phyloP scores from a whole-genome alignment of 2,113 vertebrate species.

The Sardina pilchardus region DNA sequence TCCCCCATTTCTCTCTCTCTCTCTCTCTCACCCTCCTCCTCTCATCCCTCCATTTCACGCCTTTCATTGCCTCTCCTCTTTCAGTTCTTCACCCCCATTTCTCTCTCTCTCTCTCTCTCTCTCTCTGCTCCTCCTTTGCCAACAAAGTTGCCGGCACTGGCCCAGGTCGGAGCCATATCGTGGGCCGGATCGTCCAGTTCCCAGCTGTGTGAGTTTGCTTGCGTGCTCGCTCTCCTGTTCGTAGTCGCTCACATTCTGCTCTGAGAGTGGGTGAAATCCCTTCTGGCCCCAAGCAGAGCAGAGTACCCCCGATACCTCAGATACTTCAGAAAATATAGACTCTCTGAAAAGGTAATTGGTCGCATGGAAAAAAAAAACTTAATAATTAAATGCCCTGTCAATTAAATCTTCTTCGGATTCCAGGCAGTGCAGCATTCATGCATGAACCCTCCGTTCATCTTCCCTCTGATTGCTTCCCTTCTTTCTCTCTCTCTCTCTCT shows the following conservation, averaged over 20 bases:
- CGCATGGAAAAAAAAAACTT: neutral
- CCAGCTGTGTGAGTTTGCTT: neutral
- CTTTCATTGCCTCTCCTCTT: neutral
- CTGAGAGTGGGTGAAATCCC: neutral
- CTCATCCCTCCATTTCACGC: neutral
- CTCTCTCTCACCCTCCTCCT: neutral
- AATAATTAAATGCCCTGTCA: constrained; percentile 5
- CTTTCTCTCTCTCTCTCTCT: neutral
- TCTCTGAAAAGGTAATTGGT: neutral
- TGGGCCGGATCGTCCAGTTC: neutral
- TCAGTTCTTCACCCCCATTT: neutral
- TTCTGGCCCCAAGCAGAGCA: neutral
- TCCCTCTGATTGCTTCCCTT: neutral
- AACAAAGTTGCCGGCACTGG: neutral
- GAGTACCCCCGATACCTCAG: neutral
- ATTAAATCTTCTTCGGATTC: neutral
- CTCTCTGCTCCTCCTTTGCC: constrained; percentile 41
- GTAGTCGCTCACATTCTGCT: neutral
- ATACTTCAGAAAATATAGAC: neutral
- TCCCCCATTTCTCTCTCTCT: no score
- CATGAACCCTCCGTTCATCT: neutral
- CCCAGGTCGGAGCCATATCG: neutral
- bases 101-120: constrained; percentile 46
- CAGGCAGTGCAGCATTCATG: neutral
- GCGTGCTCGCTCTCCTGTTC: neutral